Evolutionary conservation across 2,113 vertebrate genomes (phyloP).

Genomic region (Ammodytes marinus): DNA sequence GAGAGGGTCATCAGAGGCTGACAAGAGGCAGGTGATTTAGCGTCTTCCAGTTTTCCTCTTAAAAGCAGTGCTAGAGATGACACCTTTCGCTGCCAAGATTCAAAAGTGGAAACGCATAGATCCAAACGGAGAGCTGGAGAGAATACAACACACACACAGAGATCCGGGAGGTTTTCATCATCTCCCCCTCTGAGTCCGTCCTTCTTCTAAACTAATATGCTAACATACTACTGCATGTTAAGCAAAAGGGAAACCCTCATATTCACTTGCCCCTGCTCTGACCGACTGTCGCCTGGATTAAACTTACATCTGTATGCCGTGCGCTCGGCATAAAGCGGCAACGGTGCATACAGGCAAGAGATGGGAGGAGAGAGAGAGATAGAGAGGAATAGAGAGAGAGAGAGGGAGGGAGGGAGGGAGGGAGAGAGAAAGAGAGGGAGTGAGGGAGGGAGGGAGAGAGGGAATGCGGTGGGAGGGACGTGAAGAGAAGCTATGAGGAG

Average conservation of each 20-base stretch:
- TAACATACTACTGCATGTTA: constrained; percentile 44
- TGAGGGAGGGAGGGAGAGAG: constrained; percentile 36
- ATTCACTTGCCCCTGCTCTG: constrained; percentile 57
- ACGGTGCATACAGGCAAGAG: constrained; percentile 56
- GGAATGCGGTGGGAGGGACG: constrained; percentile 74
- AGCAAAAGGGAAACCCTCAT: constrained; percentile 56
- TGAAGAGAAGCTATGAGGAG: constrained; percentile 65
- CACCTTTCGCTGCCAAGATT: constrained; percentile 58
- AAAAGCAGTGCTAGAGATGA: constrained; percentile 63
- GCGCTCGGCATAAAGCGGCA: constrained; percentile 68
- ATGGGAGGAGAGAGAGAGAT: constrained; percentile 51
- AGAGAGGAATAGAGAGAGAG: constrained; percentile 27
- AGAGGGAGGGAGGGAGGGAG: constrained; percentile 28
- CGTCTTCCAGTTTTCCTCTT: constrained; percentile 64
- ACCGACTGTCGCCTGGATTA: constrained; percentile 71
- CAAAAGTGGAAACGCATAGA: constrained; percentile 60
- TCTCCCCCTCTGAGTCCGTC: constrained; percentile 33
- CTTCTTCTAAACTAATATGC: constrained; percentile 54
- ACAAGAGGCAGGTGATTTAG: constrained; percentile 39
- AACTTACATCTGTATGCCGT: constrained; percentile 79
- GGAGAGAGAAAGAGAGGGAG: constrained; percentile 27
- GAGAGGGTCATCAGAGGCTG: constrained; percentile 44
- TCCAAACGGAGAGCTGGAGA: constrained; percentile 63
- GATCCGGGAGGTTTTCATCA: constrained; percentile 64
- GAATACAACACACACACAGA: constrained; percentile 43